A percentile compares a stretch with the other conserved stretches of the same genome.
phyloP scores from a whole-genome alignment of 2,113 vertebrate genomes.

The Scolopax mira region DNA sequence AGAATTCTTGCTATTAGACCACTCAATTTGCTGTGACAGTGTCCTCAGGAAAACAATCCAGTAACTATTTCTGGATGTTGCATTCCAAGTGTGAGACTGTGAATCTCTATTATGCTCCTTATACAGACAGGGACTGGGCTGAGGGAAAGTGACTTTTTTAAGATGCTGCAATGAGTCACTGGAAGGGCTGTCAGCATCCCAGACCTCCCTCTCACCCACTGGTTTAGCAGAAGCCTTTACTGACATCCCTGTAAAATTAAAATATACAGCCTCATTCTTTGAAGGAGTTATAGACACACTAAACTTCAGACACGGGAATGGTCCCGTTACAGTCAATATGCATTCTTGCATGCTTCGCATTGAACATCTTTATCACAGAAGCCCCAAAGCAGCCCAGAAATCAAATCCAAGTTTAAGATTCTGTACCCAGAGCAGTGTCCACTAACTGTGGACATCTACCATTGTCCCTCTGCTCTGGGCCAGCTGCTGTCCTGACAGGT shows the following conservation, averaged over 20 bases:
- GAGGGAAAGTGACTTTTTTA: neutral
- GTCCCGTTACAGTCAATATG: neutral
- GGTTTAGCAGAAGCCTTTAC: neutral
- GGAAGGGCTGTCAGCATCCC: neutral
- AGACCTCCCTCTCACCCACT: neutral
- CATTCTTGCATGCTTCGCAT: neutral
- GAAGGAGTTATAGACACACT: neutral
- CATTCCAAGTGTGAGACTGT: neutral
- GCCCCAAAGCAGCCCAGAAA: neutral
- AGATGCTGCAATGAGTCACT: neutral
- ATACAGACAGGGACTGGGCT: neutral
- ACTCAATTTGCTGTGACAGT: neutral
- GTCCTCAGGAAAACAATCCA: neutral
- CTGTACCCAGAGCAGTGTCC: neutral
- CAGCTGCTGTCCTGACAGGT: fast-evolving
- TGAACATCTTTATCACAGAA: neutral
- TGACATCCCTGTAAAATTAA: neutral
- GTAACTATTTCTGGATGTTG: neutral
- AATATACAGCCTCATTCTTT: neutral
- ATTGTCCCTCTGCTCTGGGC: neutral
- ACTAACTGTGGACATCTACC: neutral
- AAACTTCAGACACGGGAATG: fast-evolving
- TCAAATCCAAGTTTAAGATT: neutral
- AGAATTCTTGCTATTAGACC: neutral
- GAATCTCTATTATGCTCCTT: neutral